Evolutionary conservation across 1,140 invertebrate species (phyloP).

Genomic region (Pseudomyrmex sp.): DNA sequence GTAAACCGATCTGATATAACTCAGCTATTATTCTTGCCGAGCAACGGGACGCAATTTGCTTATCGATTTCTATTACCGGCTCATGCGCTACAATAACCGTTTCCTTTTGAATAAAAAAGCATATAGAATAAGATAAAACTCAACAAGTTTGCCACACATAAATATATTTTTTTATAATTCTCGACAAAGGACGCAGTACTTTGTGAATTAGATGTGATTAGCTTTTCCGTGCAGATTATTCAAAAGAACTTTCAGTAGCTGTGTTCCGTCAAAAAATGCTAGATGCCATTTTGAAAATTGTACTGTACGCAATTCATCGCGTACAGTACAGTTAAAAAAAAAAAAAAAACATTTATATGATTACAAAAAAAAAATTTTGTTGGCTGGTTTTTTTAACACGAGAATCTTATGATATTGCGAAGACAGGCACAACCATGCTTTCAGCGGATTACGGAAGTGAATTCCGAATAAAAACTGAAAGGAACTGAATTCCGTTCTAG

Average conservation of each 20-base stretch:
- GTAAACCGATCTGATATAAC: constrained; percentile 21
- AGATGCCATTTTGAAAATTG: constrained; percentile 7
- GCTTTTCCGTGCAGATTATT: background rate
- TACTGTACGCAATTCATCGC: background rate
- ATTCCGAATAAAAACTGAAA: constrained; percentile 41
- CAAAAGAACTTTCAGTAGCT: background rate
- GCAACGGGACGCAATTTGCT: background rate
- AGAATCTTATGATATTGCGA: constrained; percentile 9
- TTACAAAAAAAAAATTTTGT: background rate
- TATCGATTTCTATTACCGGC: constrained; percentile 20
- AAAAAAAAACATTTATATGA: background rate
- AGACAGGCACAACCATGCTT: constrained; percentile 12
- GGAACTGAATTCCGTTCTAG: constrained; percentile 45
- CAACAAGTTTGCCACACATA: background rate
- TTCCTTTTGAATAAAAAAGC: background rate
- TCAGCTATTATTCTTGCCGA: background rate
- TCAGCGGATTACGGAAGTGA: constrained; percentile 12
- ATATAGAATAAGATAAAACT: background rate
- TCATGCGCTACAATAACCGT: background rate
- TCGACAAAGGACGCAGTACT: background rate
- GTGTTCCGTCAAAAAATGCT: background rate
- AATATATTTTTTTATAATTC: background rate
- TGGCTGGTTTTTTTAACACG: background rate
- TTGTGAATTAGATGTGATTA: background rate
- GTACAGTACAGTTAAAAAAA: background rate